Conservation (phyloP, 2,797 vertebrate genomes). For the Lycodopsis pacificus region DNA sequence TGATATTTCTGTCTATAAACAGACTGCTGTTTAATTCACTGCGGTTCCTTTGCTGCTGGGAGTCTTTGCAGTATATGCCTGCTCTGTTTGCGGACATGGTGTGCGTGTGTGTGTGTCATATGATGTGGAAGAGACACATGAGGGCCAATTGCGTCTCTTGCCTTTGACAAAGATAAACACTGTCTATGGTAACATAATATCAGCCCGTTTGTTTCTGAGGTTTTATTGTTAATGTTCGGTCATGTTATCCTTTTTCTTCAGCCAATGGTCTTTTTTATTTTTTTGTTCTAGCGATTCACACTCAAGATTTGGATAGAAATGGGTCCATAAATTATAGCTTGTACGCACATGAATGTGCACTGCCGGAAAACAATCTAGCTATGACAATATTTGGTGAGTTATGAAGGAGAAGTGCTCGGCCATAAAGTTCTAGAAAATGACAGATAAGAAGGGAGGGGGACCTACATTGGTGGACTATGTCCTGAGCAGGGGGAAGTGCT, state of each 20-base stretch:
- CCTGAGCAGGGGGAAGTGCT: slow-evolving; percentile 31
- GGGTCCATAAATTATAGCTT: neutral
- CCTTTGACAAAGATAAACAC: slow-evolving; percentile 46
- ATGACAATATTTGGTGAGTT: neutral
- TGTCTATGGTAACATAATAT: slow-evolving; percentile 51
- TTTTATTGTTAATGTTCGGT: neutral
- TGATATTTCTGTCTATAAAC: slow-evolving; percentile 48
- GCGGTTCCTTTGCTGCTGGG: neutral
- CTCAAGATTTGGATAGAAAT: neutral
- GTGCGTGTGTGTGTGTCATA: slow-evolving; percentile 39
- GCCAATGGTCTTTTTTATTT: neutral
- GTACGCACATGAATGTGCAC: neutral
- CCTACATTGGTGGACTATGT: neutral
- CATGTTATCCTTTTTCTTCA: neutral
- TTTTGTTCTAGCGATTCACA: neutral
- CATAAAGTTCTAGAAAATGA: neutral
- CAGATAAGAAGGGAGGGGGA: slow-evolving; percentile 5
- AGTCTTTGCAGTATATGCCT: neutral
- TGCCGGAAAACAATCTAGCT: neutral
- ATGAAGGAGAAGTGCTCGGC: neutral
- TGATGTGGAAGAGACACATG: slow-evolving; percentile 50
- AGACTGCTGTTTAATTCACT: slow-evolving; percentile 25
- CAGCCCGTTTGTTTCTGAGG: slow-evolving; percentile 8
- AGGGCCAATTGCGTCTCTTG: slow-evolving; percentile 31
- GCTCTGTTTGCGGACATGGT: slow-evolving; percentile 5